phyloP scores from a whole-genome alignment of 1,140 invertebrate genomes.

The Aporrectodea caliginosa region DNA sequence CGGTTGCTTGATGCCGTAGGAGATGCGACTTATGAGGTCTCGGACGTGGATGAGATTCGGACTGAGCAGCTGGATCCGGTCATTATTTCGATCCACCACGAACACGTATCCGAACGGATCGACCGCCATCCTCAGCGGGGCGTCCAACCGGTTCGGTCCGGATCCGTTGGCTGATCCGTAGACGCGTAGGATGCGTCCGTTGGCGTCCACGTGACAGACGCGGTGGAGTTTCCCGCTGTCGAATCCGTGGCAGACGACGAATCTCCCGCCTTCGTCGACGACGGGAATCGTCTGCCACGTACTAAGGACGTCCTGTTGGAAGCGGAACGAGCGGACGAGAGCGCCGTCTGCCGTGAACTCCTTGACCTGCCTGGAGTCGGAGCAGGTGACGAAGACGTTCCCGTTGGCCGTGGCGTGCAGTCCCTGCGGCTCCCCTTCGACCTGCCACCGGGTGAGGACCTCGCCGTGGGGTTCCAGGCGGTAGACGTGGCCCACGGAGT shows the following conservation, averaged over 20 bases:
- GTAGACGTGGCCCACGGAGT: slow-evolving; percentile 19
- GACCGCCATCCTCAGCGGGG: slow-evolving; percentile 12
- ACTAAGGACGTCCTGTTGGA: slow-evolving; percentile 16
- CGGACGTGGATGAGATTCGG: slow-evolving; percentile 17
- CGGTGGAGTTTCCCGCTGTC: slow-evolving; percentile 21
- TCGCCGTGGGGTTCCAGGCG: slow-evolving; percentile 7
- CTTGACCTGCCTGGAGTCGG: slow-evolving; percentile 12
- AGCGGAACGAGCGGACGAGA: slow-evolving; percentile 15
- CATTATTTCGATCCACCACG: slow-evolving; percentile 19
- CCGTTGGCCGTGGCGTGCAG: not conserved
- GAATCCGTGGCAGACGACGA: slow-evolving; percentile 21
- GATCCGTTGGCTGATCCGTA: slow-evolving; percentile 18
- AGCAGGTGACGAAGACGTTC: slow-evolving; percentile 17
- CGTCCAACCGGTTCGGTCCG: slow-evolving; percentile 9
- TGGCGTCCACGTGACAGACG: slow-evolving; percentile 1
- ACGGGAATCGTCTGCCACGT: slow-evolving; percentile 19
- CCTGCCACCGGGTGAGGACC: not conserved
- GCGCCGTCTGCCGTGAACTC: slow-evolving; percentile 8
- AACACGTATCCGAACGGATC: slow-evolving; percentile 19
- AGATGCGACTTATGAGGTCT: slow-evolving; percentile 2
- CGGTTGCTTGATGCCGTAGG: slow-evolving; percentile 13
- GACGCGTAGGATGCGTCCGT: not conserved
- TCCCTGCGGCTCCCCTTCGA: slow-evolving; percentile 15
- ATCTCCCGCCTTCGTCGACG: not conserved
- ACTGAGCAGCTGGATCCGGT: slow-evolving; percentile 15